phyloP scores from a whole-genome alignment of 1,140 invertebrate genomes.

The Atta cephalotes region DNA sequence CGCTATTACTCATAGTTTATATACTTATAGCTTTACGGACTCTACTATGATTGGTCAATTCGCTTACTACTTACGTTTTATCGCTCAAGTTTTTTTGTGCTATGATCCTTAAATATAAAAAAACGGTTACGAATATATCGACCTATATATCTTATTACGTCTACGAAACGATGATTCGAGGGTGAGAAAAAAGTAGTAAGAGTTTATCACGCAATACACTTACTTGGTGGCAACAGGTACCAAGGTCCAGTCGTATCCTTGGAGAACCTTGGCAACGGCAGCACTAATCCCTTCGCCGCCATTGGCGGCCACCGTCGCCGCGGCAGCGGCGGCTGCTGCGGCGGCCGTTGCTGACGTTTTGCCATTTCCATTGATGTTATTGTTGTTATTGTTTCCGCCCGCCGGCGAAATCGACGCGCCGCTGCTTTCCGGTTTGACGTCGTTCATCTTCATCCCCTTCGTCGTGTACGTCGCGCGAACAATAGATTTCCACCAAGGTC shows the following conservation, averaged over 20 bases:
- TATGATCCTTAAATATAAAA: too few species aligned
- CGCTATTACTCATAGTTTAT: too few species aligned
- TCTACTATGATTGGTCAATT: too few species aligned
- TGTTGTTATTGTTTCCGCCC: conserved; percentile 65
- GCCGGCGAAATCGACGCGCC: conserved; percentile 48
- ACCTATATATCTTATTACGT: too few species aligned
- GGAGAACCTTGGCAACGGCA: conserved; percentile 91
- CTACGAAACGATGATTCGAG: background rate
- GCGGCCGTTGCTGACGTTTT: conserved; percentile 52
- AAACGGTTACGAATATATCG: too few species aligned
- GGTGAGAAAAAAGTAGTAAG: background rate
- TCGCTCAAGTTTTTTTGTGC: too few species aligned
- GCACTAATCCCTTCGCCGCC: conserved; percentile 89
- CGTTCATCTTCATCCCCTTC: conserved; percentile 72
- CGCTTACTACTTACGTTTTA: too few species aligned
- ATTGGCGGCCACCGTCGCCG: conserved; percentile 61
- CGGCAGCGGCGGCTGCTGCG: conserved; percentile 14
- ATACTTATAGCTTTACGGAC: too few species aligned
- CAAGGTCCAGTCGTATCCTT: conserved; percentile 95
- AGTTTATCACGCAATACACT: conserved; percentile 77
- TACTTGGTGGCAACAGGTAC: conserved; percentile 93
- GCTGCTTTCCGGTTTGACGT: conserved; percentile 68
- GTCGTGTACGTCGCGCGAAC: background rate
- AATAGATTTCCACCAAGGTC: too few species aligned
- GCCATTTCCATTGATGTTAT: conserved; percentile 63